Conservation (phyloP, 92 coral and sea anemone species). For the Phenganax subtilis region DNA sequence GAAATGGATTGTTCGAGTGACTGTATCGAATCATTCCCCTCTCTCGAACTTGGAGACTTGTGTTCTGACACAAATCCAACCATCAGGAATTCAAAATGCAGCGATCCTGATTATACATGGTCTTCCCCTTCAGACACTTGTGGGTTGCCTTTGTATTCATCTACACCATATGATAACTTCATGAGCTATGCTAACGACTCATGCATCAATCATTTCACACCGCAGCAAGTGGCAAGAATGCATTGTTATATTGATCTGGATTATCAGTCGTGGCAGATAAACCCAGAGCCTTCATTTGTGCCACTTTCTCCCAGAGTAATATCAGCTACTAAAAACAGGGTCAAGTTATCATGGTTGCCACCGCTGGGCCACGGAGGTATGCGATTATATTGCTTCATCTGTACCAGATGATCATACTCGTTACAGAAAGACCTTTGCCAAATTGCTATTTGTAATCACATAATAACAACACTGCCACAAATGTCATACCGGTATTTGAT, state of each 20-base stretch:
- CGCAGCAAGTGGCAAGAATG: conserved; percentile 92
- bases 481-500: not conserved
- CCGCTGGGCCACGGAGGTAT: conserved; percentile 84
- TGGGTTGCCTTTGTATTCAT: conserved; percentile 45
- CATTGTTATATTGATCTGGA: conserved; percentile 82
- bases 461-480: not conserved
- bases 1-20: conserved; percentile 69
- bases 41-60: conserved; percentile 91
- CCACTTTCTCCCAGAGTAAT: conserved; percentile 92
- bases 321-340: conserved; percentile 49
- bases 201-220: conserved; percentile 74
- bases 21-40: conserved; percentile 78
- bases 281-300: conserved; percentile 76
- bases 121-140: conserved; percentile 39
- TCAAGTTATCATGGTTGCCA: conserved; percentile 81
- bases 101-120: conserved; percentile 51
- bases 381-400: not conserved
- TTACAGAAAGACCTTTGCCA: no score
- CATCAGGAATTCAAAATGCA: conserved; percentile 56
- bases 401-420: not conserved
- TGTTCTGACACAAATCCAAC: conserved; percentile 97
- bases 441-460: not conserved
- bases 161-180: conserved; percentile 78
- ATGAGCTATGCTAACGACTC: conserved; percentile 83
- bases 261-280: conserved; percentile 87